Evolutionary conservation across 2,113 vertebrate species (phyloP).

Genomic region (Psettodes erumei): DNA sequence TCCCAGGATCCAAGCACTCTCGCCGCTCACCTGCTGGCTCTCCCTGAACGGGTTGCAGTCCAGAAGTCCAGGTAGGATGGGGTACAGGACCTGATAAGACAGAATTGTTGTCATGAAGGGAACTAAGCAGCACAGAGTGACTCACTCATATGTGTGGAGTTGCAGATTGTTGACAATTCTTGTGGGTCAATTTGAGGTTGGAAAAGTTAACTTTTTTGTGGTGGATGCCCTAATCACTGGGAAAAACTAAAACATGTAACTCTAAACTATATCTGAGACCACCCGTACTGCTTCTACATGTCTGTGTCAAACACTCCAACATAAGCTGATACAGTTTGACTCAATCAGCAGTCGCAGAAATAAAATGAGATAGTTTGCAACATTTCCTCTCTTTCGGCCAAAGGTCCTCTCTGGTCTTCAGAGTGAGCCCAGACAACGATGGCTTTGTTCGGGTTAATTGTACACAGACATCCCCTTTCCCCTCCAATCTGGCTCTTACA

Average conservation of each 20-base stretch:
- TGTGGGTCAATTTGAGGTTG: conserved; percentile 59
- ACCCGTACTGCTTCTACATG: conserved; percentile 42
- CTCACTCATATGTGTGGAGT: conserved; percentile 28
- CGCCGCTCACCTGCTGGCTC: conserved; percentile 8
- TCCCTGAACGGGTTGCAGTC: conserved; percentile 82
- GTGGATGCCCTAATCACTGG: conserved; percentile 52
- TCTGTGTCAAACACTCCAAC: conserved; percentile 17
- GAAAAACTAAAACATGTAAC: conserved; percentile 44
- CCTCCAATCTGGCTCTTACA: conserved; percentile 60
- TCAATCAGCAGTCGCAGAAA: neutral
- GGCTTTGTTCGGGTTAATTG: conserved; percentile 81
- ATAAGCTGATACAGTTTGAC: neutral
- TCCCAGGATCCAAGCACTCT: conserved; percentile 36
- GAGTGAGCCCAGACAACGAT: conserved; percentile 68
- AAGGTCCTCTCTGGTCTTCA: conserved; percentile 55
- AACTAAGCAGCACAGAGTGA: conserved; percentile 24
- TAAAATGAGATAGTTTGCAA: conserved; percentile 7
- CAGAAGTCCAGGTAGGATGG: conserved; percentile 79
- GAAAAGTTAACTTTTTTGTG: conserved; percentile 52
- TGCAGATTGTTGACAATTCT: conserved; percentile 52
- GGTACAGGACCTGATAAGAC: conserved; percentile 79
- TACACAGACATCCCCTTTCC: conserved; percentile 78
- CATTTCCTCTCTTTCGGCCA: conserved; percentile 51
- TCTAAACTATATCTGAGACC: conserved; percentile 55
- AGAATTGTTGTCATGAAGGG: neutral